phyloP scores from a whole-genome alignment of 1,140 invertebrate genomes.

The Heliconius melpomene region DNA sequence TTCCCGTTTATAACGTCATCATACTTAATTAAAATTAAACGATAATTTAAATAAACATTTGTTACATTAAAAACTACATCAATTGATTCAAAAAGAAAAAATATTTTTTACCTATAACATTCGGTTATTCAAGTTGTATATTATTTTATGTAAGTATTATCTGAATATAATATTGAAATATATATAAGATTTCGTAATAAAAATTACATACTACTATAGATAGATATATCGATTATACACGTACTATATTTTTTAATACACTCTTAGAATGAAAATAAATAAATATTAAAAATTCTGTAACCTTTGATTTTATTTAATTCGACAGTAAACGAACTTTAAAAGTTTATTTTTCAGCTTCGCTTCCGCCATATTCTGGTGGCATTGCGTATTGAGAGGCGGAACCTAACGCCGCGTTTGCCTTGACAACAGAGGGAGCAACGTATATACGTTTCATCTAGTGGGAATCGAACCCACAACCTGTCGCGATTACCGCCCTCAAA shows the following conservation, averaged over 20 bases:
- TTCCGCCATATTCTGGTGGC: no score
- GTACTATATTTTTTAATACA: not conserved
- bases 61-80: no score
- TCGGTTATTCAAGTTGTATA: not conserved
- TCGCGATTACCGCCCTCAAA: no score
- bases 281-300: not conserved
- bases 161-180: not conserved
- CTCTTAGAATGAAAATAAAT: not conserved
- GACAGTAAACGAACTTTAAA: not conserved
- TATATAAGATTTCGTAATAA: not conserved
- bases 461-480: no score
- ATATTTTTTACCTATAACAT: not conserved
- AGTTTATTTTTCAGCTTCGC: no score
- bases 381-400: no score
- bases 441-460: no score
- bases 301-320: not conserved
- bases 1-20: conserved; percentile 17
- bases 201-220: not conserved
- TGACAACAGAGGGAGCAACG: no score
- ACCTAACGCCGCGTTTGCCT: no score
- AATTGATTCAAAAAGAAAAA: not conserved
- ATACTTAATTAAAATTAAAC: conserved; percentile 5
- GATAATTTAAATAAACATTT: not conserved
- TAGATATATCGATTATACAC: no score
- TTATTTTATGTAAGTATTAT: not conserved